Base-by-base conservation (phyloP, 2,113 vertebrate genomes). In the Toxostoma redivivum region DNA sequence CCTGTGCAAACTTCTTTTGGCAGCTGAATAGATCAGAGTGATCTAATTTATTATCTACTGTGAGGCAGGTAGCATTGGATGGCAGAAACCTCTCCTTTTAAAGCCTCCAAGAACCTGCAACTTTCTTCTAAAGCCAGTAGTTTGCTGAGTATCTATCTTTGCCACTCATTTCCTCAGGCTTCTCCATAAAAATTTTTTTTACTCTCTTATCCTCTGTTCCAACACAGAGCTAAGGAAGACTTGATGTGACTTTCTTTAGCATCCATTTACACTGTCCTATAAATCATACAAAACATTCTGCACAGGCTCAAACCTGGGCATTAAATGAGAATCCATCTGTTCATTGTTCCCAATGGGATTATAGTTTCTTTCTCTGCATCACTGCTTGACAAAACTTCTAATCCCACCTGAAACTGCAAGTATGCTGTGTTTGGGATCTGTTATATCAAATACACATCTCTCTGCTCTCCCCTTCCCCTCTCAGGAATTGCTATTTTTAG, bases 231-330 rank as follows among this genome's bases (percentile, higher is more conserved):
- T 94, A 77, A 90, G 79, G 58, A 93, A 90, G 58, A 60, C 72
- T 90, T 72, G 72, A 88, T 94, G 35, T 88, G 92, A 90, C 86
- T 96, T 94, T 65, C 86, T 94, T 94, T 85, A 90, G 58, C 93
- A 81, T 92, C 87, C 83, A 51, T 91, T 95, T 95, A 64, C 82
- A 30, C 86, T 92, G 81, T 47, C 76, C 81, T 90, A 85, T 91
- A 95, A 92, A 97, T 92, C 89, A 86, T 82, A 91, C 56, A 82
- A 69, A 93, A 90, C 14, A 4, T 91, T 94, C 95, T 88, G 84
- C 94, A 92, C 62, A 90, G 74, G 53, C 88, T 95, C 84, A 88
- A 71, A 94, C 71, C 72, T 93, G 86, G 48, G 78, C 90, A 92
- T 80, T 84, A 95, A 87, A 88, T 71, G 81, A 88, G 93, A 90